Conservation (phyloP, 2,797 vertebrate genomes). For the Morelia viridis region DNA sequence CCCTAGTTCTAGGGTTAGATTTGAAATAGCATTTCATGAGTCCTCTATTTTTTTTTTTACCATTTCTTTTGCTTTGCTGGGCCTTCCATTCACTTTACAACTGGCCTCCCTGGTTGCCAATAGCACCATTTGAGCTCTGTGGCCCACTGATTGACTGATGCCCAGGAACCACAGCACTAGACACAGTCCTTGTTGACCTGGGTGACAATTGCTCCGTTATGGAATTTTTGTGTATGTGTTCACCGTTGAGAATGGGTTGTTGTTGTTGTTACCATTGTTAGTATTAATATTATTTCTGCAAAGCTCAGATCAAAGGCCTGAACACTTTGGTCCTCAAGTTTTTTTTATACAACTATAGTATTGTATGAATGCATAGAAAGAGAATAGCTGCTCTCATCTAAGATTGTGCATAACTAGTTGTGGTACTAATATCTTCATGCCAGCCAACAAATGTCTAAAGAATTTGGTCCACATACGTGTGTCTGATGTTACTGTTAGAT, state of each 20-base stretch:
- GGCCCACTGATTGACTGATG: not conserved
- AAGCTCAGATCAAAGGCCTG: not conserved
- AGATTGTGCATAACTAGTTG: not conserved
- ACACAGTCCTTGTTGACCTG: not conserved
- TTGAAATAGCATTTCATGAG: too few relatives aligned
- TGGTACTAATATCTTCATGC: not conserved
- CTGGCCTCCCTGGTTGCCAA: too few relatives aligned
- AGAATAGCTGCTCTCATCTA: not conserved
- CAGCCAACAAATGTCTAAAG: not conserved
- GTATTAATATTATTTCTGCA: not conserved
- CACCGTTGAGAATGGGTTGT: too few relatives aligned
- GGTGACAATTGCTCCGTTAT: not conserved
- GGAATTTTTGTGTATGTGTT: too few relatives aligned
- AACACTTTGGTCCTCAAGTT: not conserved
- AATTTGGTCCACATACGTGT: not conserved
- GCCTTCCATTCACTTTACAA: too few relatives aligned
- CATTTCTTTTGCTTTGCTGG: too few relatives aligned
- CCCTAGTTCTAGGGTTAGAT: too few relatives aligned
- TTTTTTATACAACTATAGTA: not conserved
- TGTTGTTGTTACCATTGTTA: not conserved
- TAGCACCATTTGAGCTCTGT: not conserved
- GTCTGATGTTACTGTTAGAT: not conserved
- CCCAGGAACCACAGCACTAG: not conserved
- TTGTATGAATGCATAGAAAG: not conserved
- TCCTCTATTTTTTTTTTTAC: too few relatives aligned